These are phyloP conservation scores for Nomada flava DNA, from an alignment of 2,888 invertebrate genomes.

Conservation along the genomic window DNA sequence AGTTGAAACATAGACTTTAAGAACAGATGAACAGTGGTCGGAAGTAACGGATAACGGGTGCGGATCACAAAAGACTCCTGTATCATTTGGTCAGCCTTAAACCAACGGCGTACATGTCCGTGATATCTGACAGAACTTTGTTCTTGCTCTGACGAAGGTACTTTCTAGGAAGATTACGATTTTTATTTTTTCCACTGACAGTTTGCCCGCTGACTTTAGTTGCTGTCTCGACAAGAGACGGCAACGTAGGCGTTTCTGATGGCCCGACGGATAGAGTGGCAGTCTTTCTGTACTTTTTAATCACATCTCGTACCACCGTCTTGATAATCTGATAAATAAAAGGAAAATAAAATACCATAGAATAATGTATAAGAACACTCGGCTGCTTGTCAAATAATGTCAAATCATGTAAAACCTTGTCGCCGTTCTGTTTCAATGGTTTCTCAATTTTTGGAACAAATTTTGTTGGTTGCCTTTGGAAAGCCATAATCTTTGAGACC, in stretches of 20 bases:
- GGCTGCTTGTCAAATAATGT: too few relatives aligned
- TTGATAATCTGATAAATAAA: constrained; percentile 68
- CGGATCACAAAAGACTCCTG: constrained; percentile 17
- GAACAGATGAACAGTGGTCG: constrained; percentile 52
- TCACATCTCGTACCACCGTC: constrained; percentile 74
- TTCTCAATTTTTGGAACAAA: constrained; percentile 60
- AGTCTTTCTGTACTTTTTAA: constrained; percentile 77
- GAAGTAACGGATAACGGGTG: constrained; percentile 51
- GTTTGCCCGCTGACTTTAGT: constrained; percentile 43
- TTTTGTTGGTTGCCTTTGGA: constrained; percentile 72
- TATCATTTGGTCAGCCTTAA: constrained; percentile 69
- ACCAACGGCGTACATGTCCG: constrained; percentile 80
- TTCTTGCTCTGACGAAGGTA: constrained; percentile 68
- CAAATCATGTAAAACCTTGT: constrained; percentile 64
- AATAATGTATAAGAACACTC: background rate
- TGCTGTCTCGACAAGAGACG: constrained; percentile 54
- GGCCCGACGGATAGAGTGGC: constrained; percentile 45
- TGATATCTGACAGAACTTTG: constrained; percentile 71
- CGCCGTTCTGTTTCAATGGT: constrained; percentile 60
- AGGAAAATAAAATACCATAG: background rate
- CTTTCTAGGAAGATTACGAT: constrained; percentile 61
- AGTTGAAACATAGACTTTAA: constrained; percentile 59
- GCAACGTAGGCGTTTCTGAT: constrained; percentile 64
- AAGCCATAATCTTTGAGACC: constrained; percentile 73
- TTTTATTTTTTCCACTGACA: constrained; percentile 66